Conservation (phyloP, 2,797 vertebrate species). For the Cottoperca gobio region DNA sequence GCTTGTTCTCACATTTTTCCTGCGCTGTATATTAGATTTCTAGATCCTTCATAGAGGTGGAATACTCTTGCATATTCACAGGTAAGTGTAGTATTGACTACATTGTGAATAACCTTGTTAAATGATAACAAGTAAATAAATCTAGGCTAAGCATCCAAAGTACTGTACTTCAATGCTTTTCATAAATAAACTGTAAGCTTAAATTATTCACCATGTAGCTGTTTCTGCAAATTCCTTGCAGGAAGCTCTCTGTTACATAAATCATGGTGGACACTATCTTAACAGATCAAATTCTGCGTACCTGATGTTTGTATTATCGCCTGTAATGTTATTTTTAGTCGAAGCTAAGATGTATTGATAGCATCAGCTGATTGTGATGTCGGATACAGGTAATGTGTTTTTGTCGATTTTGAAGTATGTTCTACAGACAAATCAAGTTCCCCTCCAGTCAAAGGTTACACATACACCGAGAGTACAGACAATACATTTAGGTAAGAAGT, state of each 20-base stretch:
- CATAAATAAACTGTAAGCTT: conserved; percentile 30
- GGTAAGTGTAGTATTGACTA: conserved; percentile 61
- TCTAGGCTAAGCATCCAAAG: conserved; percentile 35
- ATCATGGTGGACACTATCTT: neutral
- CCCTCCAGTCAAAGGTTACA: neutral
- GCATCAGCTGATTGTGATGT: neutral
- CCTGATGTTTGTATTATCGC: neutral
- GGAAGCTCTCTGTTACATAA: neutral
- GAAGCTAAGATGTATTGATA: neutral
- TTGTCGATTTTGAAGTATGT: neutral
- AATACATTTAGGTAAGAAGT: neutral
- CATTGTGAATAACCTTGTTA: conserved; percentile 64
- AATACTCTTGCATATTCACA: conserved; percentile 68
- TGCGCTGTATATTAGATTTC: conserved; percentile 58
- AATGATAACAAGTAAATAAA: too few species aligned
- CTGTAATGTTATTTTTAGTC: neutral
- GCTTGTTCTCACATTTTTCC: conserved; percentile 48
- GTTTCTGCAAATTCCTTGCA: neutral
- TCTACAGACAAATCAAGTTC: neutral
- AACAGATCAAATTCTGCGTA: neutral
- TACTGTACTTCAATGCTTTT: conserved; percentile 10
- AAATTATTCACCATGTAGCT: conserved; percentile 18
- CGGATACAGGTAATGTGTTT: neutral
- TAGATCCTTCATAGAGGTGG: conserved; percentile 49
- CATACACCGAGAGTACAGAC: neutral